Evolutionary conservation across 2,888 invertebrate species (phyloP).

Genomic region (Chrysodeixis includens): DNA sequence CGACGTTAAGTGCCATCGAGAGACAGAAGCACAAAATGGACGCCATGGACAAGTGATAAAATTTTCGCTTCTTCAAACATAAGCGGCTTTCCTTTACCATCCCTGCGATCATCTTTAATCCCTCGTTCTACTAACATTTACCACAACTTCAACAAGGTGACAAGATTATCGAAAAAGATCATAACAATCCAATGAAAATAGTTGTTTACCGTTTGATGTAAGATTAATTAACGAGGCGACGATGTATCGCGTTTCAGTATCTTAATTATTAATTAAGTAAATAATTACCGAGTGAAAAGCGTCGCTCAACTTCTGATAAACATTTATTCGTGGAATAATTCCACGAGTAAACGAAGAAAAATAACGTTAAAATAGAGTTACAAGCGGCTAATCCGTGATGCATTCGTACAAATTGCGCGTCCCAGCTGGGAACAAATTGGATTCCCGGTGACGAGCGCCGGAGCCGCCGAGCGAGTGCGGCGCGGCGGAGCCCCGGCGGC

Average conservation of each 20-base stretch:
- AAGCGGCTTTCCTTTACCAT: neutral
- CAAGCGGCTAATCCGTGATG: conserved; percentile 63
- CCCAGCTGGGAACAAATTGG: conserved; percentile 68
- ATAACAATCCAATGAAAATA: conserved; percentile 33
- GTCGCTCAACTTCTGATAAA: conserved; percentile 40
- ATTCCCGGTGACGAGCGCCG: conserved; percentile 63
- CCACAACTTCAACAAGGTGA: conserved; percentile 20
- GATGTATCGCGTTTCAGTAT: conserved; percentile 44
- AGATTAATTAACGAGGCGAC: conserved; percentile 39
- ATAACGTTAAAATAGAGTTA: conserved; percentile 42
- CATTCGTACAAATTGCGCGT: conserved; percentile 70
- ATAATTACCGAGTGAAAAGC: conserved; percentile 40
- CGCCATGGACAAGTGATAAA: neutral
- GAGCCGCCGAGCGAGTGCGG: conserved; percentile 20
- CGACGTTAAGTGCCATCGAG: neutral
- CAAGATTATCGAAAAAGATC: conserved; percentile 22
- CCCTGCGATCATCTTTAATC: neutral
- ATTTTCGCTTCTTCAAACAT: neutral
- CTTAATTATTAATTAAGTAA: conserved; percentile 45
- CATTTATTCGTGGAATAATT: conserved; percentile 32
- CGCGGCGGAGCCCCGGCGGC: conserved; percentile 19
- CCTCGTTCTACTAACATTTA: conserved; percentile 10
- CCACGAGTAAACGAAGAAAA: conserved; percentile 33
- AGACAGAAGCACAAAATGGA: conserved; percentile 3
- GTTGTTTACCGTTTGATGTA: conserved; percentile 35